phyloP scores from a whole-genome alignment of 2,797 vertebrate species.

The Micrastur ruficollis region DNA sequence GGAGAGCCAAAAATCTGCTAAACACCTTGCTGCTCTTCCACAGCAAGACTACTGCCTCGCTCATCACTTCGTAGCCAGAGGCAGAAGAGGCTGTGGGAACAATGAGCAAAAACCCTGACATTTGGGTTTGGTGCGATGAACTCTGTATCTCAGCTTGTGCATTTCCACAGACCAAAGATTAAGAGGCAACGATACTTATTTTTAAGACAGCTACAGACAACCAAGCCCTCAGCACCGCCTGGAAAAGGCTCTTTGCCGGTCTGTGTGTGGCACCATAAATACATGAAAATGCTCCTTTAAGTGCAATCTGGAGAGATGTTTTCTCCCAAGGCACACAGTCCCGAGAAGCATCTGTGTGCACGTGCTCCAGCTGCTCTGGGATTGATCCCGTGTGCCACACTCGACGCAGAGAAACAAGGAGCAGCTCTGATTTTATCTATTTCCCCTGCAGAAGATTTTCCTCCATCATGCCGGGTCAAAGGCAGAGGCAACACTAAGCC shows the following conservation, averaged over 20 bases:
- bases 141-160: background rate
- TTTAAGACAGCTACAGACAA: background rate
- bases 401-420: background rate
- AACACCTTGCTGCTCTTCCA: background rate
- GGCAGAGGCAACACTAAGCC: background rate
- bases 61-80: background rate
- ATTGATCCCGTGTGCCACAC: background rate
- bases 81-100: background rate
- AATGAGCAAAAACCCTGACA: background rate
- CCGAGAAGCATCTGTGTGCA: accelerated
- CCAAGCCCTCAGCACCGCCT: background rate
- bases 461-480: background rate
- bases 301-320: background rate
- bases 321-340: background rate
- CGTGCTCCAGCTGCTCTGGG: background rate
- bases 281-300: background rate
- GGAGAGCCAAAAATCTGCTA: background rate
- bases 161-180: background rate
- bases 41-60: background rate
- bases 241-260: background rate
- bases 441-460: background rate
- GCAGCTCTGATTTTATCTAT: background rate
- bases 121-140: background rate
- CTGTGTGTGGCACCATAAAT: background rate
- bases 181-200: too few species aligned